Percentiles rank a stretch among this genome's conserved stretches.
These are phyloP conservation scores for Apus apus DNA, from an alignment of 2,113 vertebrate genomes.

Conservation along the genomic window DNA sequence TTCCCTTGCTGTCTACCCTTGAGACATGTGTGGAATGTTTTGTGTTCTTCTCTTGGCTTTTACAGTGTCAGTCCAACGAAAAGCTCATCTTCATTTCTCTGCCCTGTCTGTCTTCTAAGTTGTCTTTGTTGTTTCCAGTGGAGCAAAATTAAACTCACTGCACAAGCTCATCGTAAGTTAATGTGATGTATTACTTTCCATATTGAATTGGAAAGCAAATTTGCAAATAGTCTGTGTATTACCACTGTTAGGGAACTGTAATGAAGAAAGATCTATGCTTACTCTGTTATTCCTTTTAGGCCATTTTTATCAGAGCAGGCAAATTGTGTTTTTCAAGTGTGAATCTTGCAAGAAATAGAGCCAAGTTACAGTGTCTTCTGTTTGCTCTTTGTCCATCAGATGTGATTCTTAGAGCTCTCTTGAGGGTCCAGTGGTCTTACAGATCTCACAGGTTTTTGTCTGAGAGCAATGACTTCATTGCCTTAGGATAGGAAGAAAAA, in stretches of 20 bases:
- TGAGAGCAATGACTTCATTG: not conserved
- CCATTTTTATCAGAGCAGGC: not conserved
- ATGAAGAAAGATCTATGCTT: not conserved
- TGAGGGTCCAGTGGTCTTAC: not conserved
- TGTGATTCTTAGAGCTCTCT: not conserved
- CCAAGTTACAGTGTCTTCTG: not conserved
- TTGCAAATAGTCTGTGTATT: not conserved
- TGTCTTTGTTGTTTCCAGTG: not conserved
- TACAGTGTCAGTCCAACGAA: not conserved
- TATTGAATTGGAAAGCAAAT: not conserved
- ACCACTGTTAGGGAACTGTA: not conserved
- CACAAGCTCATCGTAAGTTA: not conserved
- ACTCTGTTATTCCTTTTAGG: not conserved
- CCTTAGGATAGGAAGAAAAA: not conserved
- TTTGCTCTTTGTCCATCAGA: not conserved
- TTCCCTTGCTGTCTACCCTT: not conserved
- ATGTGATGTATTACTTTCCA: not conserved
- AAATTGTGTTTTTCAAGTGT: not conserved
- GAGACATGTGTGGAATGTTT: not conserved
- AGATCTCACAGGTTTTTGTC: not conserved
- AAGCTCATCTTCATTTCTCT: not conserved
- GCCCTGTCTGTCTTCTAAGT: not conserved
- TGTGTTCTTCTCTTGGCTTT: not conserved
- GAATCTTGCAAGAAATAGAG: not conserved
- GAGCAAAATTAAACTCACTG: not conserved